Evolutionary conservation across 2,888 invertebrate species (phyloP), one percentile per base, ranked within the genome.

Genomic region (Shargacucullia verbasci): DNA sequence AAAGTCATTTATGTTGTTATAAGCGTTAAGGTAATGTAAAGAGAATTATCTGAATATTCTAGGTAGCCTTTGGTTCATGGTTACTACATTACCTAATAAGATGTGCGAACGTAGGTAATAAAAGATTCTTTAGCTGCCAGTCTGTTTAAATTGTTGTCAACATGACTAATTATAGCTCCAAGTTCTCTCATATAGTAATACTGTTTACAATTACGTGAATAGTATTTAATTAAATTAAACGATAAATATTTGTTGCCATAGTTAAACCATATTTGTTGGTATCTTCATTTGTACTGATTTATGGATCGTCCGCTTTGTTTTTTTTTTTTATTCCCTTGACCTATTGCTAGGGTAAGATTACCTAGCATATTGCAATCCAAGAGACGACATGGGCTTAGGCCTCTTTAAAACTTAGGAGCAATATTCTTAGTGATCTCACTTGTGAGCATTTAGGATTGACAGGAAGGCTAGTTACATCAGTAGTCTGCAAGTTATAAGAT

Each of bases 1-100:
- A 38, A 3, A 43, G 49, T 9, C 6, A 31, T 37, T 12, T 41
- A 68, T 62, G 64, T 58, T 59, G 55, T 40, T 45, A 14, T 15
- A 38, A 47, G 40, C 29, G 35, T 46, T 46, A 52, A 55, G 31
- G 62, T 46, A 43, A 62, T 41, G 52, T 52, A 13, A 15, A 55
- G 20, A 50, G 46, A 60, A 50, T 67, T 59, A 52, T 49, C 59
- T 68, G 44, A 61, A 67, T 72, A 61, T 41, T 31, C 5, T 53
- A 61, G 52, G 45, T 27, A 37, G 10, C 4, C 27, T 20, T 6
- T 25, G 48, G 69, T 53, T 72, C 75, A 77, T 55, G 78, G 70
- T 48, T 56, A 68, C 59, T 55, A 54, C 57, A 72, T 48, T 58
- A 57, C 13, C 29, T 38, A 29, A 53, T 59, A 56, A 56, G 59